Conservation (phyloP, 2,113 vertebrate genomes). For the Pithys albifrons region DNA sequence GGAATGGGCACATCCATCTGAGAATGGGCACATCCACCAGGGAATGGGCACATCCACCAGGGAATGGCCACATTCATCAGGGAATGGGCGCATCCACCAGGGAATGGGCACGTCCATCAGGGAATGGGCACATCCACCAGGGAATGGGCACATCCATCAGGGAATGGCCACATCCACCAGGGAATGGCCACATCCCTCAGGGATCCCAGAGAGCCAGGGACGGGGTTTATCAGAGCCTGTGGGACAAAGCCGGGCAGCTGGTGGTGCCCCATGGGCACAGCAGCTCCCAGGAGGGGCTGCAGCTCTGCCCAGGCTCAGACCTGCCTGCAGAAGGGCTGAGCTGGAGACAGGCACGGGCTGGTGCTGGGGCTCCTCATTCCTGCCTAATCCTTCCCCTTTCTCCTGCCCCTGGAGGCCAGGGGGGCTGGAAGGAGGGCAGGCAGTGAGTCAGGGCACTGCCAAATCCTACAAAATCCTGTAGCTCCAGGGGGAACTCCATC, state of each 20-base stretch:
- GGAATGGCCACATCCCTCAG: not conserved
- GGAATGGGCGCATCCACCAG: not conserved
- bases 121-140: accelerated
- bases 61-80: too few relatives aligned
- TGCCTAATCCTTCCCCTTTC: not conserved
- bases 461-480: not conserved
- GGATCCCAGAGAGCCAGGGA: not conserved
- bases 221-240: accelerated
- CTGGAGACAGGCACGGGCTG: not conserved
- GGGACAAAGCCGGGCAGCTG: accelerated
- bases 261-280: not conserved
- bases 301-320: not conserved
- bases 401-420: not conserved
- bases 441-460: not conserved
- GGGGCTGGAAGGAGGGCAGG: not conserved
- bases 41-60: not conserved
- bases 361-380: not conserved
- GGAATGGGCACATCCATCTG: too few relatives aligned
- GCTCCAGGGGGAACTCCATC: not conserved
- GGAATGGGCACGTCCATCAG: not conserved
- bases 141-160: not conserved
- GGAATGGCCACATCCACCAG: not conserved
- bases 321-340: not conserved
- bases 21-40: accelerated
- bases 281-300: not conserved